These are phyloP conservation scores for Meiosimyza decipiens DNA, from an alignment of 2,888 invertebrate species.

Conservation along the genomic window DNA sequence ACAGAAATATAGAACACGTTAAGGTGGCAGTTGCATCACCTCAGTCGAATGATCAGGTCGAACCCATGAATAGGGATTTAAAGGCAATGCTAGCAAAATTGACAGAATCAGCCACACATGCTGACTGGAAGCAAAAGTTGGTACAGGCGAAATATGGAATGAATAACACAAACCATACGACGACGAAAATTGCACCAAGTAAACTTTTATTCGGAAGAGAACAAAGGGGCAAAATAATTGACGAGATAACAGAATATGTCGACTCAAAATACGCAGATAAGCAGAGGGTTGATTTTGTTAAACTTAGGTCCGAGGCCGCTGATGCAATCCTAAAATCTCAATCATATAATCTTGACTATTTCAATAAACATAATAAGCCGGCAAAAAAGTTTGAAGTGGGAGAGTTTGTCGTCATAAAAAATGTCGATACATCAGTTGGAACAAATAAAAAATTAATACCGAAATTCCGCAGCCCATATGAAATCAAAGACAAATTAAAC, in stretches of 20 bases:
- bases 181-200: conserved; percentile 32
- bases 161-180: conserved; percentile 25
- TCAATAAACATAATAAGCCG: conserved; percentile 32
- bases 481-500: neutral
- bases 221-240: conserved; percentile 29
- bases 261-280: conserved; percentile 14
- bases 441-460: conserved; percentile 22
- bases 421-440: too few relatives aligned
- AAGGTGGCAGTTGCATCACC: conserved; percentile 34
- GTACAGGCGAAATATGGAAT: neutral
- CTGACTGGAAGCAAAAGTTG: neutral
- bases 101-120: neutral
- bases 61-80: neutral
- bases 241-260: conserved; percentile 31
- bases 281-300: conserved; percentile 1
- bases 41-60: neutral
- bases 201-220: conserved; percentile 37
- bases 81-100: conserved; percentile 13
- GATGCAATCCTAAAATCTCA: conserved; percentile 31
- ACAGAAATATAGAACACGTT: conserved; percentile 37
- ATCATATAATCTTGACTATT: conserved; percentile 30
- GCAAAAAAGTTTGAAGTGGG: neutral
- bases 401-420: too few relatives aligned
- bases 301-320: conserved; percentile 24
- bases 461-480: conserved; percentile 34